phyloP scores from a whole-genome alignment of 2,113 vertebrate genomes.

The Leptosomus discolor region DNA sequence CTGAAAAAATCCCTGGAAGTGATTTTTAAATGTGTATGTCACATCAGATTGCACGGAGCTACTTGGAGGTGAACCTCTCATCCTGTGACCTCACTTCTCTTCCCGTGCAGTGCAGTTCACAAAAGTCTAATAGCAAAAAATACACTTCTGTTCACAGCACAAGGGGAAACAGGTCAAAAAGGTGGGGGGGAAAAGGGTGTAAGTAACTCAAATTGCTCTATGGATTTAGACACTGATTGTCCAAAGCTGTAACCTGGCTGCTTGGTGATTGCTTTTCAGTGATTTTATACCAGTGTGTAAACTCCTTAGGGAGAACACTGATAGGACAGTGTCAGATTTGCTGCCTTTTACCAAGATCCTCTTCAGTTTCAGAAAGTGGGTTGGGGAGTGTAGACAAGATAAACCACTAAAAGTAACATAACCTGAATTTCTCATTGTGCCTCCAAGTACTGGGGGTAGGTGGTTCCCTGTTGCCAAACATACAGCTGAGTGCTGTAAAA shows the following conservation, averaged over 20 bases:
- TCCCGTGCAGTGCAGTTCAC: background rate
- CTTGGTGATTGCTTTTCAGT: slow-evolving; percentile 29
- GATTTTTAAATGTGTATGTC: slow-evolving; percentile 4
- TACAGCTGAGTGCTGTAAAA: background rate
- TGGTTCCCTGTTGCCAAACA: background rate
- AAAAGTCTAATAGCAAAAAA: slow-evolving; percentile 20
- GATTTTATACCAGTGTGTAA: slow-evolving; percentile 34
- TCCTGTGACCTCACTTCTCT: slow-evolving; percentile 16
- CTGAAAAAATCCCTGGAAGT: background rate
- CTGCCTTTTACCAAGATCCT: background rate
- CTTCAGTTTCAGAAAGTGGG: background rate
- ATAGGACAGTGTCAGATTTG: background rate
- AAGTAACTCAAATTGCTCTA: slow-evolving; percentile 14
- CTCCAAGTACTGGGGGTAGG: background rate
- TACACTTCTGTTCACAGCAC: background rate
- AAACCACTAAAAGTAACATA: background rate
- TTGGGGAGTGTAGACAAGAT: background rate
- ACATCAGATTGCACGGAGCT: slow-evolving; percentile 12
- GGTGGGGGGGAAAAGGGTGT: background rate
- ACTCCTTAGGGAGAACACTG: background rate
- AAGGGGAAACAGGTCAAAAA: slow-evolving; percentile 33
- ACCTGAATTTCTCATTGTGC: background rate
- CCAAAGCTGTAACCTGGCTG: slow-evolving; percentile 10
- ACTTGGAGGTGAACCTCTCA: background rate
- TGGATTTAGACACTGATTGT: slow-evolving; percentile 23